These are phyloP conservation scores for Melanaphis sacchari DNA, from an alignment of 1,140 invertebrate genomes.

Conservation along the genomic window DNA sequence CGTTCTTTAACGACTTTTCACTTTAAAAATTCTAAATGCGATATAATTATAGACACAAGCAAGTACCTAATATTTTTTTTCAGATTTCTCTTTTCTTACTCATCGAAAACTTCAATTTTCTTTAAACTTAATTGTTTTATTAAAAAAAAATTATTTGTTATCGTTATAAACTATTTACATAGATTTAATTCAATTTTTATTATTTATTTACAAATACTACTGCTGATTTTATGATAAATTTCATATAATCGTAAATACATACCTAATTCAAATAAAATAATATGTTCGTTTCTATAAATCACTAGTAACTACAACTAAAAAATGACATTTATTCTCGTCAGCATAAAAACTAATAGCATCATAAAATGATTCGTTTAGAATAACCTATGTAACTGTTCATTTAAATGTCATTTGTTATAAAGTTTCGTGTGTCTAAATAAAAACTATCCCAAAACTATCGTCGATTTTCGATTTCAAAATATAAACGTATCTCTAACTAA, in stretches of 20 bases:
- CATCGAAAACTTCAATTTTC: not conserved
- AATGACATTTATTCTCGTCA: not conserved
- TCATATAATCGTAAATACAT: not conserved
- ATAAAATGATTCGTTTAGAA: not conserved
- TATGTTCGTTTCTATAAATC: not conserved
- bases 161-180: not conserved
- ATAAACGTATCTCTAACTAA: not conserved
- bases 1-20: not conserved
- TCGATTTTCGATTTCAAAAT: not conserved
- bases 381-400: not conserved
- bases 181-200: not conserved
- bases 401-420: not conserved
- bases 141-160: not conserved
- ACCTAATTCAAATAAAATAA: not conserved
- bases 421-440: not conserved
- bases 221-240: not conserved
- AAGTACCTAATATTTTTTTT: not conserved
- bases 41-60: slow-evolving; percentile 21
- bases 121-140: not conserved
- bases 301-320: not conserved
- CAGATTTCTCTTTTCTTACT: slow-evolving; percentile 12
- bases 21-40: not conserved
- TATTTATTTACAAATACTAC: not conserved
- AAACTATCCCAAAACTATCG: not conserved
- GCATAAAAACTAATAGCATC: not conserved